A percentile compares a stretch with the other conserved stretches of the same genome.
Conservation (phyloP, 2,113 vertebrate species). For the Nestor notabilis region DNA sequence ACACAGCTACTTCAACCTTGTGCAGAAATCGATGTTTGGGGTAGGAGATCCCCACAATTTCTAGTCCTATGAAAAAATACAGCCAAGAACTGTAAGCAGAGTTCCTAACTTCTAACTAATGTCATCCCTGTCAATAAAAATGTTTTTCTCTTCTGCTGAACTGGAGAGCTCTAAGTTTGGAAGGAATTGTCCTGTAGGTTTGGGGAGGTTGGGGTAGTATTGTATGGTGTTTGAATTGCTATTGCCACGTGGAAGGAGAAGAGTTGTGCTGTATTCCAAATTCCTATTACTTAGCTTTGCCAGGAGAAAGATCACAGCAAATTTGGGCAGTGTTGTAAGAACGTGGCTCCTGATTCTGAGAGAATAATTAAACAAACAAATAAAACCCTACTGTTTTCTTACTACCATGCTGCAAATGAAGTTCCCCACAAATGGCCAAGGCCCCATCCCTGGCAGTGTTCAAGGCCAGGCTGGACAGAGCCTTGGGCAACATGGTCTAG, state of each 20-base stretch:
- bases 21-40: neutral
- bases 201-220: accelerated
- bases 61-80: neutral
- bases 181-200: neutral
- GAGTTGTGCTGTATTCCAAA: neutral
- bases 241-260: neutral
- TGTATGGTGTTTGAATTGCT: neutral
- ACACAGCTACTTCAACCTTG: neutral
- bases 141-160: neutral
- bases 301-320: neutral
- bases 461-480: neutral
- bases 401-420: neutral
- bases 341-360: neutral
- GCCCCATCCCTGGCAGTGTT: neutral
- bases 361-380: neutral
- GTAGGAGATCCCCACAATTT: neutral
- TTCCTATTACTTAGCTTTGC: neutral
- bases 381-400: neutral
- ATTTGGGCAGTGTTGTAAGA: neutral
- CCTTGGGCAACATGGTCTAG: neutral
- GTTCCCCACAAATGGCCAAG: neutral
- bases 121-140: neutral
- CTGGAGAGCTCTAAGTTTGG: neutral
- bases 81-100: neutral
- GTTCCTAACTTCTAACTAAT: neutral